Evolutionary conservation across 2,888 invertebrate species (phyloP).

Genomic region (Therioaphis trifolii): DNA sequence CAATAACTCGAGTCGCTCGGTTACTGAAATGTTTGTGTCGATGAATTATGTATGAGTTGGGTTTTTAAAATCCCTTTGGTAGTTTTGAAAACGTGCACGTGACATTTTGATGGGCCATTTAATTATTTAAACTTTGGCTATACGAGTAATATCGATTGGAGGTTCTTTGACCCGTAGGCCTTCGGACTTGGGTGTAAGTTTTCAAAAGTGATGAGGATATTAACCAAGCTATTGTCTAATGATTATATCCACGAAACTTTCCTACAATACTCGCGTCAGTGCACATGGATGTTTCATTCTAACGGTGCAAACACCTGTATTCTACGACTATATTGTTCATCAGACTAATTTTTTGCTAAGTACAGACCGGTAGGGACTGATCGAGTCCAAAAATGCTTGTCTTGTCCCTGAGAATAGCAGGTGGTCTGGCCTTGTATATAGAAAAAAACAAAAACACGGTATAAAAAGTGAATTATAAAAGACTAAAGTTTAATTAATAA

Average conservation of each 20-base stretch:
- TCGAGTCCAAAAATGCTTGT: slow-evolving; percentile 60
- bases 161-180: slow-evolving; percentile 4
- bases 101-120: slow-evolving; percentile 46
- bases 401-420: slow-evolving; percentile 58
- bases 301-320: slow-evolving; percentile 45
- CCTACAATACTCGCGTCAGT: slow-evolving; percentile 51
- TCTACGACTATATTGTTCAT: slow-evolving; percentile 55
- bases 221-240: neutral
- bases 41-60: slow-evolving; percentile 39
- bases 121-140: slow-evolving; percentile 44
- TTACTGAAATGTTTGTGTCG: slow-evolving; percentile 33
- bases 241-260: slow-evolving; percentile 23
- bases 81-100: slow-evolving; percentile 45
- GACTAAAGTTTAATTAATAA: slow-evolving; percentile 35
- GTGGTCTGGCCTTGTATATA: slow-evolving; percentile 61
- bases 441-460: slow-evolving; percentile 59
- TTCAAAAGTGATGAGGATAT: neutral
- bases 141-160: slow-evolving; percentile 23
- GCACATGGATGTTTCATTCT: slow-evolving; percentile 48
- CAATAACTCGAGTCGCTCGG: slow-evolving; percentile 9
- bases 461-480: slow-evolving; percentile 50
- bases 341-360: slow-evolving; percentile 49
- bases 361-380: slow-evolving; percentile 62
- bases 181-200: neutral
- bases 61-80: slow-evolving; percentile 33